These are phyloP conservation scores for Halocynthia aurantium DNA, from an alignment of 23 tunicate species.

Conservation along the genomic window DNA sequence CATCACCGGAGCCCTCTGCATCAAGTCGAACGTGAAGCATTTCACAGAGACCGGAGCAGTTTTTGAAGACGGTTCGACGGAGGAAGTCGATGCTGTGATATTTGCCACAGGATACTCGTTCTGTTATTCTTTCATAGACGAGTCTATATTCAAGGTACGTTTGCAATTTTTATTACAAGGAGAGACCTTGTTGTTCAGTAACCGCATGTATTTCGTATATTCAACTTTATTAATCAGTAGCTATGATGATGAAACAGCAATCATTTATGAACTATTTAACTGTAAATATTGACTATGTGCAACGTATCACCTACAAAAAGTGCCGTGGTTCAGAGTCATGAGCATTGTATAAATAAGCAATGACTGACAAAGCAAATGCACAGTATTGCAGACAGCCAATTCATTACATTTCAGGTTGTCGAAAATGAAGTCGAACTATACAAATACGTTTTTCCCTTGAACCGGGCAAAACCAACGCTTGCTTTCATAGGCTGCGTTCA, in stretches of 20 bases:
- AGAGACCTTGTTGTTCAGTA: too few species aligned
- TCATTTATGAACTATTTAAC: too few species aligned
- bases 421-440: slow-evolving; percentile 25
- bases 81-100: slow-evolving; percentile 58
- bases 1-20: slow-evolving; percentile 39
- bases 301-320: too few species aligned
- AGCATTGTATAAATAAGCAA: too few species aligned
- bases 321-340: too few species aligned
- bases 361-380: too few species aligned
- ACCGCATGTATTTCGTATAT: too few species aligned
- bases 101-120: slow-evolving; percentile 75
- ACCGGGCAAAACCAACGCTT: slow-evolving; percentile 13
- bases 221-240: too few species aligned
- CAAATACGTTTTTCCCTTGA: slow-evolving; percentile 41
- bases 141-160: slow-evolving; percentile 36
- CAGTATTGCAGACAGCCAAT: too few species aligned
- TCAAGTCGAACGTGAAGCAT: slow-evolving; percentile 34
- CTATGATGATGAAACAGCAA: too few species aligned
- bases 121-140: slow-evolving; percentile 45
- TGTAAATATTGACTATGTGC: too few species aligned
- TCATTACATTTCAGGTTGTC: slow-evolving; percentile 7
- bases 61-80: slow-evolving; percentile 62
- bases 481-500: slow-evolving; percentile 48
- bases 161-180: too few species aligned
- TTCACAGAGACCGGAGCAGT: slow-evolving; percentile 50